A percentile compares a stretch with the other conserved stretches of the same genome.
phyloP scores from a whole-genome alignment of 2,113 vertebrate species.

The Silurus glanis region DNA sequence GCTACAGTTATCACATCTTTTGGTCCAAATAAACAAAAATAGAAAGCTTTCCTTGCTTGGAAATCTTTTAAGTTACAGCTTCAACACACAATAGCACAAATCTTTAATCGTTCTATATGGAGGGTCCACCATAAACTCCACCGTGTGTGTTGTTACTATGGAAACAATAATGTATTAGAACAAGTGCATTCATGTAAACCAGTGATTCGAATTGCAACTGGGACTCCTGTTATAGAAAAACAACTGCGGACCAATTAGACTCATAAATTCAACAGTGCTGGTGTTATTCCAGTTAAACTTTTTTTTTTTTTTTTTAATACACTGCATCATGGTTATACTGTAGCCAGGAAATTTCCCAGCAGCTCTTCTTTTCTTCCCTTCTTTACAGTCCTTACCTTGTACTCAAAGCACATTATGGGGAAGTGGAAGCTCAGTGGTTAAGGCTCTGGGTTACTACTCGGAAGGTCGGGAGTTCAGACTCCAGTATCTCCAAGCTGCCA shows the following conservation, averaged over 20 bases:
- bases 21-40: not conserved
- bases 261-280: not conserved
- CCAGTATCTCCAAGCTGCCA: too few species aligned
- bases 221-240: not conserved
- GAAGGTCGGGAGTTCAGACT: too few species aligned
- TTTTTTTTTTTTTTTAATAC: not conserved
- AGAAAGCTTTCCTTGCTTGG: not conserved
- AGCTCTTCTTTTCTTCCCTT: not conserved
- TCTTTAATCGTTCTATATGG: not conserved
- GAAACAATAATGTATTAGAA: not conserved
- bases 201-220: not conserved
- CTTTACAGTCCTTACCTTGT: not conserved
- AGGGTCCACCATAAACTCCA: not conserved
- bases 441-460: too few species aligned
- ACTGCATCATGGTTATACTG: not conserved
- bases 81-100: not conserved
- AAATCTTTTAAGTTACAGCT: not conserved
- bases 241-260: not conserved
- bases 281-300: not conserved
- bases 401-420: not conserved
- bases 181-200: not conserved
- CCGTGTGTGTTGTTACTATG: not conserved
- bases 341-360: not conserved
- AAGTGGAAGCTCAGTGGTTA: too few species aligned
- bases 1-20: not conserved